These are phyloP conservation scores for Sebastes schlegelii DNA, from an alignment of 2,113 vertebrate genomes.

Conservation along the genomic window DNA sequence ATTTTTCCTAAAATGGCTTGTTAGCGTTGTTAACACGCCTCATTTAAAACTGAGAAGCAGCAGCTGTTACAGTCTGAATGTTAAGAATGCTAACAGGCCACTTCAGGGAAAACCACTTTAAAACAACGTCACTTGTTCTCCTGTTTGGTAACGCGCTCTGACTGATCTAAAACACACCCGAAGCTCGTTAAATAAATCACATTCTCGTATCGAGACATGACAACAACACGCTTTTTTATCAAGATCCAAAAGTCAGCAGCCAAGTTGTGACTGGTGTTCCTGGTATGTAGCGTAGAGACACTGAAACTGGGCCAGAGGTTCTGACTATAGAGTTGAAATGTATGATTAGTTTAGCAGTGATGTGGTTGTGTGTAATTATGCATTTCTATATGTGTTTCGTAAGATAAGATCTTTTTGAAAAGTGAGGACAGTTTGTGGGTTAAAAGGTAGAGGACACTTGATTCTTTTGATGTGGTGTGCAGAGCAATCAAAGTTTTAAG, in stretches of 20 bases:
- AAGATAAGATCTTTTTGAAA: neutral
- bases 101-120: constrained; percentile 1
- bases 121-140: constrained; percentile 2
- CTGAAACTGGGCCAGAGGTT: neutral
- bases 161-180: neutral
- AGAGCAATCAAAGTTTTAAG: too few relatives aligned
- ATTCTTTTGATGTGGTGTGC: too few relatives aligned
- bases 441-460: neutral
- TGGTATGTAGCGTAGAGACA: neutral
- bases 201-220: neutral
- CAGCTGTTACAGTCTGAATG: constrained; percentile 25
- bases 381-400: neutral
- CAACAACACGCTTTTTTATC: neutral
- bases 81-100: constrained; percentile 19
- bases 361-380: neutral
- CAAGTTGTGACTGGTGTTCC: neutral
- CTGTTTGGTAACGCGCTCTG: too few relatives aligned
- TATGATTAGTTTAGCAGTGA: neutral
- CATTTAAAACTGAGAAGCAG: constrained; percentile 23
- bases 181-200: neutral
- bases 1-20: constrained; percentile 50
- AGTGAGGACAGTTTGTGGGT: neutral
- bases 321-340: neutral
- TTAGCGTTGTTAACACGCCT: constrained; percentile 20
- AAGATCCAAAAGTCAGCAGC: neutral